A percentile compares a stretch with the other conserved stretches of the same genome.
These are phyloP conservation scores for Smittia aterrima DNA, from an alignment of 2,888 invertebrate genomes.

Conservation along the genomic window DNA sequence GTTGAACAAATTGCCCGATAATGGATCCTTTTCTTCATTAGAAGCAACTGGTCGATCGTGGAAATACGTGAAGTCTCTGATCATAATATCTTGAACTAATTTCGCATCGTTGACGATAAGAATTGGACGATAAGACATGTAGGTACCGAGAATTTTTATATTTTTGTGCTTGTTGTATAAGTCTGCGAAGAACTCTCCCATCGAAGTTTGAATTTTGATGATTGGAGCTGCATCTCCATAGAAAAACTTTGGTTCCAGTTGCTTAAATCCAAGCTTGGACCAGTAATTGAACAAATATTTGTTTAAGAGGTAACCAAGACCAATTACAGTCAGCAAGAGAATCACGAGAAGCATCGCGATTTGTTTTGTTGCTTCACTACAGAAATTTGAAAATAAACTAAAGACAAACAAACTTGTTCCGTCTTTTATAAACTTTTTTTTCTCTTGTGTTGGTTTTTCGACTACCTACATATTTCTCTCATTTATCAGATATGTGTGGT, in stretches of 20 bases:
- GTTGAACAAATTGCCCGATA: slow-evolving; percentile 60
- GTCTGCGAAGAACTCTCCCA: slow-evolving; percentile 59
- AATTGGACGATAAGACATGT: slow-evolving; percentile 59
- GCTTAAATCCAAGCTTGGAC: slow-evolving; percentile 56
- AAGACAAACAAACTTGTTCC: too few relatives aligned
- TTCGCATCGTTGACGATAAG: slow-evolving; percentile 59
- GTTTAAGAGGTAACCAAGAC: neutral
- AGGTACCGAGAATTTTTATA: slow-evolving; percentile 56
- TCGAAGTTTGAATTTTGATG: slow-evolving; percentile 57
- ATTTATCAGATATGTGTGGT: too few relatives aligned
- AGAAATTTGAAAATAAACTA: too few relatives aligned
- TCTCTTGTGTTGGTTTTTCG: too few relatives aligned
- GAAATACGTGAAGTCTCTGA: slow-evolving; percentile 61
- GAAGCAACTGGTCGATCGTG: slow-evolving; percentile 58
- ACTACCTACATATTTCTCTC: too few relatives aligned
- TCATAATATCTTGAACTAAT: slow-evolving; percentile 59
- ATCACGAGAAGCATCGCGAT: neutral
- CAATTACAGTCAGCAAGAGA: neutral
- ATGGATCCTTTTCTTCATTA: slow-evolving; percentile 58
- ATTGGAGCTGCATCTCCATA: slow-evolving; percentile 60
- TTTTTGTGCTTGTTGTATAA: slow-evolving; percentile 53
- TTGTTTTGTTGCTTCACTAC: neutral
- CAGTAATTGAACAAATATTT: slow-evolving; percentile 52
- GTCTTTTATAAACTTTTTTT: too few relatives aligned
- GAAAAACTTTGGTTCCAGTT: slow-evolving; percentile 57